Evolutionary conservation across 1,140 invertebrate genomes (phyloP).

Genomic region (Armadillidium nasatum): DNA sequence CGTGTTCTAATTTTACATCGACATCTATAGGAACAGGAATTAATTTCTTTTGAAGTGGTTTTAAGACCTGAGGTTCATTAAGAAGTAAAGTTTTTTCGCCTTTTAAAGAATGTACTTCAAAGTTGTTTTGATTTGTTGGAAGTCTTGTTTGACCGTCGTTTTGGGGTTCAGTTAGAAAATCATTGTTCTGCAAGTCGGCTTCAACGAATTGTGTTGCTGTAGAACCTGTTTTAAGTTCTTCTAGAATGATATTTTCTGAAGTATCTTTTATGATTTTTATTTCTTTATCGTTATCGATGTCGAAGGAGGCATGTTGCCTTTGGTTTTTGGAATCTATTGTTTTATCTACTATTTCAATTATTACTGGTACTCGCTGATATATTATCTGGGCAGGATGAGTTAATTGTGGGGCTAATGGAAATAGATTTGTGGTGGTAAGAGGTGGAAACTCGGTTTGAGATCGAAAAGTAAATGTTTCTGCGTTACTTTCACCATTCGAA

Average conservation of each 20-base stretch:
- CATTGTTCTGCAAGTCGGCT: neutral
- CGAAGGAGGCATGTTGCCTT: neutral
- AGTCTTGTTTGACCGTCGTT: too few species aligned
- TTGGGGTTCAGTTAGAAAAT: neutral
- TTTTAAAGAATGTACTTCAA: too few species aligned
- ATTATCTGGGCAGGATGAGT: neutral
- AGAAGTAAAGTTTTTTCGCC: too few species aligned
- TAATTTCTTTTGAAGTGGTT: too few species aligned
- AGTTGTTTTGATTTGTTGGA: too few species aligned
- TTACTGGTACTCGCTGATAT: conserved; percentile 1
- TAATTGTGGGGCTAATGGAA: neutral
- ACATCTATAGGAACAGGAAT: too few species aligned
- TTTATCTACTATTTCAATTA: conserved; percentile 1
- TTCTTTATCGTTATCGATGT: neutral
- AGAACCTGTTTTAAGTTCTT: too few species aligned
- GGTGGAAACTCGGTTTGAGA: neutral
- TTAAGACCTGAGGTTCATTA: too few species aligned
- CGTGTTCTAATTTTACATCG: too few species aligned
- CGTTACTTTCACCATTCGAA: neutral
- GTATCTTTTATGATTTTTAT: too few species aligned
- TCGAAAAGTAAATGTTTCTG: neutral
- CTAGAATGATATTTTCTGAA: too few species aligned
- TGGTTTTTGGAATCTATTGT: neutral
- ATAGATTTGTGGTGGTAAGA: neutral
- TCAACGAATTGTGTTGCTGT: neutral